These are phyloP conservation scores for Melikaiella ostensackeni DNA, from an alignment of 2,888 invertebrate genomes.

Conservation along the genomic window DNA sequence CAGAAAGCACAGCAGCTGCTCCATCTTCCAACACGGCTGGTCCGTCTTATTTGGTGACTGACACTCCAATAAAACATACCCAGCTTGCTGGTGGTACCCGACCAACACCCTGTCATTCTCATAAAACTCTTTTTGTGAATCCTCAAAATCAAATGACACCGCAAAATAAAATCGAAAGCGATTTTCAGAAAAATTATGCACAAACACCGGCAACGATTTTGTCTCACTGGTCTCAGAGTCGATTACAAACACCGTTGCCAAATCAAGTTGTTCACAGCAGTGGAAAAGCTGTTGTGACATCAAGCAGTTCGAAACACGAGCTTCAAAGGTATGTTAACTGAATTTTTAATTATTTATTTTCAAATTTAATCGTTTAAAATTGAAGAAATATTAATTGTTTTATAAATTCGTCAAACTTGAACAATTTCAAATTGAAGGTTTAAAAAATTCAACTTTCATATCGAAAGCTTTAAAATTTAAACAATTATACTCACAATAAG, in stretches of 20 bases:
- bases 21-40: background rate
- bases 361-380: too few relatives aligned
- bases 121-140: constrained; percentile 68
- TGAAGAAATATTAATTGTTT: too few relatives aligned
- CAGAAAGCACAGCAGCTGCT: background rate
- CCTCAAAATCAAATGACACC: constrained; percentile 67
- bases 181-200: constrained; percentile 54
- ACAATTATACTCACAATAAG: too few relatives aligned
- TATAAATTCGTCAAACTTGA: too few relatives aligned
- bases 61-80: constrained; percentile 70
- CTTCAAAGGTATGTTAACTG: constrained; percentile 57
- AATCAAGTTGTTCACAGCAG: constrained; percentile 56
- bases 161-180: constrained; percentile 57
- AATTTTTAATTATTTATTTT: too few relatives aligned
- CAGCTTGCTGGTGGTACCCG: constrained; percentile 50
- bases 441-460: too few relatives aligned
- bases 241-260: constrained; percentile 64
- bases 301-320: constrained; percentile 55
- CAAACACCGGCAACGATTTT: constrained; percentile 68
- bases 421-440: too few relatives aligned
- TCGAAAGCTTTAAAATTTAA: too few relatives aligned
- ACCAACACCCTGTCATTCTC: constrained; percentile 66
- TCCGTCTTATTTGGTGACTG: constrained; percentile 46
- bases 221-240: constrained; percentile 61
- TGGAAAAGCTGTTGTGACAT: constrained; percentile 52